These are phyloP conservation scores for Macrobrachium nipponense DNA, from an alignment of 1,140 invertebrate genomes.

Conservation along the genomic window DNA sequence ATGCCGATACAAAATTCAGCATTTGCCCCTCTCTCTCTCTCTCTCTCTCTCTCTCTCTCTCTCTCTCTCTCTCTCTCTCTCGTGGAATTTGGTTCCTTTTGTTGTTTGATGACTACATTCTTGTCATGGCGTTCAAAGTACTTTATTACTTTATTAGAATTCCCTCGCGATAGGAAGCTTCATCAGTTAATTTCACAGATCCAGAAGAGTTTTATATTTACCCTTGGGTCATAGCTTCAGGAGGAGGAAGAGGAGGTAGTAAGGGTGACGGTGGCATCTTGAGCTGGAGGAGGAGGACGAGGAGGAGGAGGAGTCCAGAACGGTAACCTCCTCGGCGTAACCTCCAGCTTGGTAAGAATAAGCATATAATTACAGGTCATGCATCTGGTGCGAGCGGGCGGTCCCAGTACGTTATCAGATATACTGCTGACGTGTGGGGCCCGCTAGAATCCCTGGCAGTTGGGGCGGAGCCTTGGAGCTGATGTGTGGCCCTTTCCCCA, in stretches of 20 bases:
- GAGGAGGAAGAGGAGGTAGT: neutral
- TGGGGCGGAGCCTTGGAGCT: slow-evolving; percentile 35
- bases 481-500: slow-evolving; percentile 44
- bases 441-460: slow-evolving; percentile 27
- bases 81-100: too few relatives aligned
- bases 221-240: neutral
- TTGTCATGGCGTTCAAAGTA: too few relatives aligned
- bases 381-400: slow-evolving; percentile 36
- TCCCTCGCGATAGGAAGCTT: too few relatives aligned
- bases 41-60: too few relatives aligned
- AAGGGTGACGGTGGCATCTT: neutral
- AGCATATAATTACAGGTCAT: slow-evolving; percentile 50
- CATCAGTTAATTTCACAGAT: too few relatives aligned
- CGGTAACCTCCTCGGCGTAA: neutral
- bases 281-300: neutral
- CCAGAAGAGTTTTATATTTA: too few relatives aligned
- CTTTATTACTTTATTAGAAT: too few relatives aligned
- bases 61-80: too few relatives aligned
- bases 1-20: too few relatives aligned
- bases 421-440: slow-evolving; percentile 38
- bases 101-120: too few relatives aligned
- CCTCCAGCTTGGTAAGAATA: slow-evolving; percentile 7
- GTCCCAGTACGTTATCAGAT: slow-evolving; percentile 43
- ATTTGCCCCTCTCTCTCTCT: too few relatives aligned
- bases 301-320: neutral